A percentile compares a stretch with the other conserved stretches of the same genome.
Conservation (phyloP, 2,797 vertebrate species). For the Mastacembelus armatus region DNA sequence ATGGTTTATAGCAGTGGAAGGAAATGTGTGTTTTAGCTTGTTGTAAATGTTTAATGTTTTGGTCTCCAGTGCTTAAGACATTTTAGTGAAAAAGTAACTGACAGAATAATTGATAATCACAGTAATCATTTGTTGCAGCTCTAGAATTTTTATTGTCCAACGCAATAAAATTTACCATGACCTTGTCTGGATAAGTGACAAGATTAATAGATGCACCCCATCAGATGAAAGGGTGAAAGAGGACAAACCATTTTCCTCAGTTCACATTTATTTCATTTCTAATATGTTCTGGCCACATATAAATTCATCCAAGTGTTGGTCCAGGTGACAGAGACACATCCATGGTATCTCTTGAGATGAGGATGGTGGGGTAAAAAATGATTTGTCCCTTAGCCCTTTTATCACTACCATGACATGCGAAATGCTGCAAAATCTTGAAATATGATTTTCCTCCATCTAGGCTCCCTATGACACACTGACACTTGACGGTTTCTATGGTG, state of each 20-base stretch:
- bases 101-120: not conserved
- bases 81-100: not conserved
- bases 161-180: too few species aligned
- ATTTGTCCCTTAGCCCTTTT: constrained; percentile 8
- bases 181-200: too few species aligned
- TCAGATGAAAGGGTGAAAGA: constrained; percentile 16
- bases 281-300: constrained; percentile 13
- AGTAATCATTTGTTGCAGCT: not conserved
- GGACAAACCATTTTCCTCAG: too few species aligned
- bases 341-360: not conserved
- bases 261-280: too few species aligned
- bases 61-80: not conserved
- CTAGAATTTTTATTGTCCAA: not conserved
- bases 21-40: not conserved
- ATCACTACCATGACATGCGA: constrained; percentile 12
- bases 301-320: constrained; percentile 4
- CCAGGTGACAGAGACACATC: not conserved
- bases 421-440: constrained; percentile 29
- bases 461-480: constrained; percentile 1
- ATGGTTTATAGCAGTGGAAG: not conserved
- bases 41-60: not conserved
- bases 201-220: too few species aligned
- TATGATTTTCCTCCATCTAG: constrained; percentile 13
- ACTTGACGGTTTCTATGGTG: constrained; percentile 10
- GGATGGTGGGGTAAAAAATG: constrained; percentile 1